Base-by-base conservation (phyloP, 2,888 invertebrate species). In the Frankliniella intonsa region DNA sequence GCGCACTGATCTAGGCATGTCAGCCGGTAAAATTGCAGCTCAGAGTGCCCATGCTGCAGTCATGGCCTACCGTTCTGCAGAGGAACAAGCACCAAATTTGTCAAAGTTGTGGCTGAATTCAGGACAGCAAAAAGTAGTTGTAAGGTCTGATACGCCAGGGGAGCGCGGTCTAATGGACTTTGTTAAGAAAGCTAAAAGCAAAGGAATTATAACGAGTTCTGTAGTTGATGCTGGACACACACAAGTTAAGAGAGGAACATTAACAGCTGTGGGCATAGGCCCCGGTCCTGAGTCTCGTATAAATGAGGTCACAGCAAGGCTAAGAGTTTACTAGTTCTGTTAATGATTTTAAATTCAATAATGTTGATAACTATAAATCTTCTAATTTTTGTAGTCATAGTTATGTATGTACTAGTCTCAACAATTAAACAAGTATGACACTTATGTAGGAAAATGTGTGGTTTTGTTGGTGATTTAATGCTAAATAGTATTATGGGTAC, bases 191-290 rank as follows among this genome's bases (percentile, higher is more conserved):
- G 97, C 97, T 0, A 92, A 91, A 85, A 89, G 91, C 51, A 87
- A 90, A 83, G 94, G 94, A 51, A 89, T 98, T 0, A 89, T 94
- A 65, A 92, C 93, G 17, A 93, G 93, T 83, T 87, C 96, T 50
- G 93, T 98, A 83, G 90, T 92, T 84, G 98, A 98, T 89, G 98
- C 98, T 8, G 98, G 98, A 2, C 92, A 95, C 85, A 98, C 98
- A 10, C 97, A 98, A 89, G 94, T 98, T 84, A 93, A 94, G 80
- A 92, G 94, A 0, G 97, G 97, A 84, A 94, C 96, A 14, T 91
- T 92, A 86, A 98, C 98, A 83, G 97, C 98, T 1, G 89, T 97
- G 82, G 97, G 96, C 0, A 91, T 98, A 82, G 98, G 98, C n/a
- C 98, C 98, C 81, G 97, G 95, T 7, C 93, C 94, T 76, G 92